phyloP scores from a whole-genome alignment of 2,113 vertebrate genomes.

The Sylvicapra grimmia region DNA sequence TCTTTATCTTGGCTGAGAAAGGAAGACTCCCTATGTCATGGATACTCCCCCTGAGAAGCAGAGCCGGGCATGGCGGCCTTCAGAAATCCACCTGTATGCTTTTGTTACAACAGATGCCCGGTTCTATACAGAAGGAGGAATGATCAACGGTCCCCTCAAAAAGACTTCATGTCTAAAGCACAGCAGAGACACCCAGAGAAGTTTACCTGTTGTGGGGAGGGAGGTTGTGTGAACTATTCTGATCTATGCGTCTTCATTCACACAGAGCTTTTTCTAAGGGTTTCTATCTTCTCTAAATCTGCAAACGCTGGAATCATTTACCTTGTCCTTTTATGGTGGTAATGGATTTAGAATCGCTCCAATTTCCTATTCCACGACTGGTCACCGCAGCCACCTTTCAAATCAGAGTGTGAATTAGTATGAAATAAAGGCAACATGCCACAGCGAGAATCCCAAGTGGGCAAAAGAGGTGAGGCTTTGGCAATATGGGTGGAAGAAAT shows the following conservation, averaged over 20 bases:
- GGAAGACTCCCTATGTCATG: background rate
- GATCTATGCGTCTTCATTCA: rapidly evolving
- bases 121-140: background rate
- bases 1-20: background rate
- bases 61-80: rapidly evolving
- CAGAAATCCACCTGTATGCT: background rate
- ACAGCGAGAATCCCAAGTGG: background rate
- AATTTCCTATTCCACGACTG: conserved; percentile 93
- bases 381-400: conserved; percentile 94
- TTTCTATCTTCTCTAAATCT: background rate
- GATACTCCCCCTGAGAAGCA: rapidly evolving
- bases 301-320: conserved; percentile 21
- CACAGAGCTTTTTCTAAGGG: background rate
- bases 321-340: conserved; percentile 88
- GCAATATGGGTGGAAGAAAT: background rate
- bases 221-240: background rate
- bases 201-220: rapidly evolving
- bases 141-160: background rate
- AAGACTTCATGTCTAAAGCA: background rate
- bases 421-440: background rate
- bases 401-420: conserved; percentile 63
- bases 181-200: background rate
- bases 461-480: background rate
- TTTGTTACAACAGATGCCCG: background rate
- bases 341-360: conserved; percentile 92